phyloP scores from a whole-genome alignment of 2,113 vertebrate genomes.

The Pithys albifrons region DNA sequence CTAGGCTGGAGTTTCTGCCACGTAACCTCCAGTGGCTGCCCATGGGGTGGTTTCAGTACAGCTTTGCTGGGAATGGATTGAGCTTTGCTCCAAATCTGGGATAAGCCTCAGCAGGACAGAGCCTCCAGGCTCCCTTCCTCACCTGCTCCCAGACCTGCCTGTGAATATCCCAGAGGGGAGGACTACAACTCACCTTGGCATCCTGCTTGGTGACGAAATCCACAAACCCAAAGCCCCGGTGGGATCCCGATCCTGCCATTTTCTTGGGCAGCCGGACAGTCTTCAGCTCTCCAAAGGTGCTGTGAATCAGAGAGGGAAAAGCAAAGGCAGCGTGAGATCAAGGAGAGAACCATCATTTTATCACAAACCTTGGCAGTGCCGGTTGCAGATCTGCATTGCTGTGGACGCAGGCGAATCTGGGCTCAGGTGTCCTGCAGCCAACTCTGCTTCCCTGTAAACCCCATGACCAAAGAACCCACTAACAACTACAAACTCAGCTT shows the following conservation, averaged over 20 bases:
- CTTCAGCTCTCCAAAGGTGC: constrained; percentile 96
- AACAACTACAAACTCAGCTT: background rate
- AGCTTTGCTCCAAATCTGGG: background rate
- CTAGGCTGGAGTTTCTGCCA: background rate
- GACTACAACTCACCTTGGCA: constrained; percentile 84
- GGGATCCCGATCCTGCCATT: constrained; percentile 82
- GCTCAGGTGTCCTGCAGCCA: too few species aligned
- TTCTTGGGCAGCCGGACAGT: constrained; percentile 94
- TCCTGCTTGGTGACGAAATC: constrained; percentile 97
- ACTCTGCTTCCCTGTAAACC: background rate
- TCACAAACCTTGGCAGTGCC: background rate
- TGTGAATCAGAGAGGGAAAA: constrained; percentile 29
- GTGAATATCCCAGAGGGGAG: background rate
- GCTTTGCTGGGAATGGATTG: background rate
- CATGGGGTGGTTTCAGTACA: rapidly evolving
- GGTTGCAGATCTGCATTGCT: rapidly evolving
- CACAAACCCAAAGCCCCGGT: constrained; percentile 93
- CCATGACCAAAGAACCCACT: background rate
- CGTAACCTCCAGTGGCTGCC: background rate
- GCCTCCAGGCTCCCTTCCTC: background rate
- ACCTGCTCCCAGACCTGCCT: background rate
- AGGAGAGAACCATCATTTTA: background rate
- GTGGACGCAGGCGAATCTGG: background rate
- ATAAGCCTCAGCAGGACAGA: background rate
- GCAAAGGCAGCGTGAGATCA: background rate